phyloP scores from a whole-genome alignment of 1,140 invertebrate species.

The Antheraea mylitta region DNA sequence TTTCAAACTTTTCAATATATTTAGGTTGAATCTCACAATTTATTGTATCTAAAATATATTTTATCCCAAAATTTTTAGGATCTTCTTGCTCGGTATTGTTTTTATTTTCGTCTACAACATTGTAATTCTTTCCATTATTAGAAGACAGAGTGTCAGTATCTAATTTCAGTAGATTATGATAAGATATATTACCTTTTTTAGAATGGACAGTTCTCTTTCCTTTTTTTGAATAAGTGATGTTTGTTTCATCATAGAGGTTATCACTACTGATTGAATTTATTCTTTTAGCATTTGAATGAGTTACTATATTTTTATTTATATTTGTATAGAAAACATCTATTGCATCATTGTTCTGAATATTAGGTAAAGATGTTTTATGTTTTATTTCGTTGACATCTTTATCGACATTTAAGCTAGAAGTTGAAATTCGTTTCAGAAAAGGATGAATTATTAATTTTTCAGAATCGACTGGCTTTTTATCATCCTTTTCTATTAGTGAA shows the following conservation, averaged over 20 bases:
- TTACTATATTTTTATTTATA: neutral
- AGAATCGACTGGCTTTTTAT: slow-evolving; percentile 45
- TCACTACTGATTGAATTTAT: neutral
- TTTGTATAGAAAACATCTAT: no score
- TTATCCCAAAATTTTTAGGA: slow-evolving; percentile 38
- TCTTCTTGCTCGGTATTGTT: slow-evolving; percentile 15
- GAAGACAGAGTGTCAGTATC: slow-evolving; percentile 33
- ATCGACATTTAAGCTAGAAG: slow-evolving; percentile 30
- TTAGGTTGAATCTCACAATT: slow-evolving; percentile 32
- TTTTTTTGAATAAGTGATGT: neutral
- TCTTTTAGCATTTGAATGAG: neutral
- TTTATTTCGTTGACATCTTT: slow-evolving; percentile 8
- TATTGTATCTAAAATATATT: slow-evolving; percentile 47
- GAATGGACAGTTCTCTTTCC: neutral
- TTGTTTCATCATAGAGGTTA: neutral
- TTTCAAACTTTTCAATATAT: slow-evolving; percentile 21
- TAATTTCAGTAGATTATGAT: slow-evolving; percentile 34
- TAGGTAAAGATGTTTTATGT: slow-evolving; percentile 20
- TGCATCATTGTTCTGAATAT: slow-evolving; percentile 15
- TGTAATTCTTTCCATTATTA: slow-evolving; percentile 21
- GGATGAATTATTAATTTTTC: slow-evolving; percentile 33
- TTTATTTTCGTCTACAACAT: slow-evolving; percentile 6
- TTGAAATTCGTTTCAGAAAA: slow-evolving; percentile 24
- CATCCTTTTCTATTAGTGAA: slow-evolving; percentile 30
- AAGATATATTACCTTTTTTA: slow-evolving; percentile 23